These are phyloP conservation scores for Galeruca laticollis DNA, from an alignment of 2,888 invertebrate genomes.

Conservation along the genomic window DNA sequence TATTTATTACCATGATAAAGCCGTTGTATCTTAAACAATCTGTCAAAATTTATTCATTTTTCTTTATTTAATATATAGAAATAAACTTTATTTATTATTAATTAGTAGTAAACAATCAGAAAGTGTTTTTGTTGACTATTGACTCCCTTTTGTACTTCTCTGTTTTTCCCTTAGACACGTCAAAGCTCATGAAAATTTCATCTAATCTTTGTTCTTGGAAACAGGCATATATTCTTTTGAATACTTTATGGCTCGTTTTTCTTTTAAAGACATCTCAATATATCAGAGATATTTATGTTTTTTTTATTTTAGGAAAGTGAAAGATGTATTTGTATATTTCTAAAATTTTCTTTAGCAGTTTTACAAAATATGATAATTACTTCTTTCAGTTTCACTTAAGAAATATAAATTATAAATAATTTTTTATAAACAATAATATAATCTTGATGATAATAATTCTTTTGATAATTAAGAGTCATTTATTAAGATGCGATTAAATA, in stretches of 20 bases:
- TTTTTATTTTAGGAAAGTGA: neutral
- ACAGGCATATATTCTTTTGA: constrained; percentile 30
- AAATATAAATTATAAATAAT: too few species aligned
- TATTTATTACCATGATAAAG: too few species aligned
- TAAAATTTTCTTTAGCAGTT: neutral
- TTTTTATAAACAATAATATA: too few species aligned
- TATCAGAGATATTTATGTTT: constrained; percentile 29
- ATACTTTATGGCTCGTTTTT: constrained; percentile 27
- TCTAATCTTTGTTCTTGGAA: constrained; percentile 20
- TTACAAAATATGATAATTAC: too few species aligned
- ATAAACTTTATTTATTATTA: too few species aligned
- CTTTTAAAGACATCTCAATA: constrained; percentile 24
- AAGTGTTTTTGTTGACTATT: too few species aligned
- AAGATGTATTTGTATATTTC: too few species aligned
- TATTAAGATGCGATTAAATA: constrained; percentile 63
- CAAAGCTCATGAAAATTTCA: constrained; percentile 20
- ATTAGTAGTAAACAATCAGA: too few species aligned
- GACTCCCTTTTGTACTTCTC: neutral
- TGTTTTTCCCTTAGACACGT: neutral
- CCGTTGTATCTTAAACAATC: too few species aligned
- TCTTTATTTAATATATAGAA: too few species aligned
- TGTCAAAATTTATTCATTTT: too few species aligned
- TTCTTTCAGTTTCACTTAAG: too few species aligned
- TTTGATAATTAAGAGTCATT: constrained; percentile 12
- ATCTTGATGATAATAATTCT: neutral